Base-by-base conservation (phyloP, 2,888 invertebrate genomes). In the Tyria jacobaeae region DNA sequence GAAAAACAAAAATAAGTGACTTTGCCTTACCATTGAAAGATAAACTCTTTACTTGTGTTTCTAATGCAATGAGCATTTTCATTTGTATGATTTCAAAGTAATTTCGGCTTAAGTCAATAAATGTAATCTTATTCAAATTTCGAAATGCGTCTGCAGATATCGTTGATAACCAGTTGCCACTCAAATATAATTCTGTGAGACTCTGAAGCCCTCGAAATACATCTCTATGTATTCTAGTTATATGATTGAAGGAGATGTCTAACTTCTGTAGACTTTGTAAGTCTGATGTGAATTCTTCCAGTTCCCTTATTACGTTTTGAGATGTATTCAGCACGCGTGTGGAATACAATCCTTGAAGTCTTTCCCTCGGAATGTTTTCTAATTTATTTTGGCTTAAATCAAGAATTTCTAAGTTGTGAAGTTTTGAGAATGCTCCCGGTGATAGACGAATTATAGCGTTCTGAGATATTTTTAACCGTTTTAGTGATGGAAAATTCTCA, bases 301-400 rank as follows among this genome's bases (percentile, higher is more conserved):
- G 91, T 73, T 97, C 97, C 81, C 96, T 96, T 64, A 98, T 93
- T 69, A 95, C 95, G 86, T 98, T 98, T 83, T 96, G 96, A 17
- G 98, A 98, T 57, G 98, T 94, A 90, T 98, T 98, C 44, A 98
- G 91, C 60, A 96, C 87, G 61, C 96, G 94, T 59, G 97, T 94
- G 63, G 96, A 95, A 74, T 95, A 95, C 56, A 98, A 91, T 35
- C 97, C 97, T 85, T 96, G 96, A 67, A 98, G 94, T 69, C 98
- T 95, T 86, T 98, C 98, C 85, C 97, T 96, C 17, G 98, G 97
- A 79, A 98, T 90, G 70, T 97, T 92, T 86, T 97, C 97, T 76
- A 98, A 92, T 84, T 97, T 96, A 87, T 98, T 98, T 76, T 96
- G 94, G 73, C 97, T 97, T 70, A 98, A 91, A 88, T 98, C 97